phyloP scores from a whole-genome alignment of 2,797 vertebrate genomes.

The Sorex maritimensis region DNA sequence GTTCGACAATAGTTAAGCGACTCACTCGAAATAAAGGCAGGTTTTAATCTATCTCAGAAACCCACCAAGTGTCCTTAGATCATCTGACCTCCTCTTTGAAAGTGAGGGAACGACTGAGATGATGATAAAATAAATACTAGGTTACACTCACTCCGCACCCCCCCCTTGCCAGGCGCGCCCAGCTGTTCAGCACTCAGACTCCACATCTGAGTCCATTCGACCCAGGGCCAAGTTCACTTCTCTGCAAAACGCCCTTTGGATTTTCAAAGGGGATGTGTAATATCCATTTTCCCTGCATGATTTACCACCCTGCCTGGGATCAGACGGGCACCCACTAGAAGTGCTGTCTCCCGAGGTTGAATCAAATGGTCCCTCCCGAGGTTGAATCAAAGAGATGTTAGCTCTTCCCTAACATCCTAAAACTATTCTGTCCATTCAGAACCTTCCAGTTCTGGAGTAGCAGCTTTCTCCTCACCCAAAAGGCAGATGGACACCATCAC shows the following conservation, averaged over 20 bases:
- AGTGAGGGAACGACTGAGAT: slow-evolving; percentile 2
- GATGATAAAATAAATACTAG: slow-evolving; percentile 31
- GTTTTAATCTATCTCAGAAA: slow-evolving; percentile 72
- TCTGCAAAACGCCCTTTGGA: background rate
- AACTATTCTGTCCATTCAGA: background rate
- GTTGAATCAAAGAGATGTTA: too few relatives aligned
- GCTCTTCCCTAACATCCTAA: background rate
- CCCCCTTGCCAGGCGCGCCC: background rate
- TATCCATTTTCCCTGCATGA: background rate
- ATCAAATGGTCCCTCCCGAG: too few relatives aligned
- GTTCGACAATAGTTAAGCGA: slow-evolving; percentile 81
- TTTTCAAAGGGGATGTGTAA: background rate
- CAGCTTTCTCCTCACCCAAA: too few relatives aligned
- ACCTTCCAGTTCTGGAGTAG: too few relatives aligned
- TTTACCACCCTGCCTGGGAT: background rate
- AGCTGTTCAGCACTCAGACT: too few relatives aligned
- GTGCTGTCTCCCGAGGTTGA: background rate
- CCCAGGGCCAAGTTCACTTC: background rate
- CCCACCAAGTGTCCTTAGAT: slow-evolving; percentile 52
- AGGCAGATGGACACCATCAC: background rate
- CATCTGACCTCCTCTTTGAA: background rate
- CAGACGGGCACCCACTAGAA: background rate
- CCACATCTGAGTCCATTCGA: too few relatives aligned
- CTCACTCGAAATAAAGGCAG: slow-evolving; percentile 44
- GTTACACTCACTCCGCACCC: background rate